Base-by-base conservation (phyloP, 2,888 invertebrate genomes). In the Papilio protenor region DNA sequence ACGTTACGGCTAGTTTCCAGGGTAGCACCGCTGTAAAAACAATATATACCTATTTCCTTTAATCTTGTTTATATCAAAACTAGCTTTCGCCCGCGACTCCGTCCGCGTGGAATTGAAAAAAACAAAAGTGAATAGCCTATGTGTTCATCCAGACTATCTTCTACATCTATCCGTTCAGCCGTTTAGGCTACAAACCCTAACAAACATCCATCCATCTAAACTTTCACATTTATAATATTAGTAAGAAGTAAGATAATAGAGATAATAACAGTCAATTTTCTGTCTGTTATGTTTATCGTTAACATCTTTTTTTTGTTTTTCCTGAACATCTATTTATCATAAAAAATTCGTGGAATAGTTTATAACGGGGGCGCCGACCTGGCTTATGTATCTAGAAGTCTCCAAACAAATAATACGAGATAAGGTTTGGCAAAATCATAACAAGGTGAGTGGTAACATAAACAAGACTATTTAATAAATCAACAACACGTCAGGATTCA, bases 401-500 rank as follows among this genome's bases (percentile, higher is more conserved):
- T 18, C 64, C 11, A 33, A 27, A 49, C 18, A 61, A 8, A 27
- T 33, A 52, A 66, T 33, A 52, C 14, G 52, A 75, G 69, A 75
- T 76, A 73, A 59, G n/a, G 45, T 23, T 57, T 73, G 23, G 33
- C 40, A 23, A 55, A 55, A n/a, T 49, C 49, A 76, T 45, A 66
- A 66, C 66, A 66, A 45, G 16, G 0, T 18, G 18, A 64, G 5
- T 33, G 18, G 8, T 16, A 18, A 64, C 18, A 64, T 40, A 64
- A 10, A 64, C 10, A 40, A 18, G 16, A 12, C 16, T 6, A 5
- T n/a, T n/a, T n/a, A 18, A 55, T 18, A 18, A 8, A n/a, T 10
- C 0, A n/a, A n/a, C 18, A n/a, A n/a, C 8, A 12, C 11, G 47
- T 47, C 12, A 11, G 18, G 16, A 4, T 52, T 52, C 52, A 16